Evolutionary conservation across 2,888 invertebrate genomes (phyloP).

Genomic region (Ophion ellenae): DNA sequence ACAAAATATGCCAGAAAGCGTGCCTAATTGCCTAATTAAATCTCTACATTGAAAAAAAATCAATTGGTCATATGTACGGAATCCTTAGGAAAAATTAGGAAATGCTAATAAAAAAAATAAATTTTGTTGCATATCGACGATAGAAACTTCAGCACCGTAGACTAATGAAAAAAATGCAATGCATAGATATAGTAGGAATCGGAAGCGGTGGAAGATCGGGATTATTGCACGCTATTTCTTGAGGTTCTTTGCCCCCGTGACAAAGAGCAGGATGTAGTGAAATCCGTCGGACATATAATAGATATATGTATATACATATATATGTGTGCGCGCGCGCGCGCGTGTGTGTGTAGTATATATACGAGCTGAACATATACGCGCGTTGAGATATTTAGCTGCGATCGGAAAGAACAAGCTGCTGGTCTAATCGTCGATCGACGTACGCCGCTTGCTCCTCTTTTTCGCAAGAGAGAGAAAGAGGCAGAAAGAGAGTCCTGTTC

Average conservation of each 20-base stretch:
- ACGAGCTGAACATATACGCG: slow-evolving; percentile 31
- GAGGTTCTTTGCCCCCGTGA: slow-evolving; percentile 57
- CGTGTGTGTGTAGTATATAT: background rate
- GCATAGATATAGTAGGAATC: slow-evolving; percentile 17
- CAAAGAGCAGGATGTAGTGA: slow-evolving; percentile 62
- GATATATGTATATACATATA: slow-evolving; percentile 38
- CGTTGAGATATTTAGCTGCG: slow-evolving; percentile 77
- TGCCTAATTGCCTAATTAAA: background rate
- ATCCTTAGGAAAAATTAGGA: no score
- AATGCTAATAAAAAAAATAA: no score
- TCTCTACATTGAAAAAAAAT: no score
- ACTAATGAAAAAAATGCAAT: background rate
- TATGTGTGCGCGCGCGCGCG: no score
- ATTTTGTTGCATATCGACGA: no score
- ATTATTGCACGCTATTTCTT: slow-evolving; percentile 42
- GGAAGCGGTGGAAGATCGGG: slow-evolving; percentile 33
- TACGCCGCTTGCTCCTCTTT: slow-evolving; percentile 65
- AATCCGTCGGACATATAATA: slow-evolving; percentile 59
- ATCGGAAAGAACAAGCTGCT: slow-evolving; percentile 78
- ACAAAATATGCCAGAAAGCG: background rate
- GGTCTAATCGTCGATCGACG: slow-evolving; percentile 78
- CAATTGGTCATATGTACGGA: no score
- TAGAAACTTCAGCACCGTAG: no score
- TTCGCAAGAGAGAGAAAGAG: slow-evolving; percentile 34
- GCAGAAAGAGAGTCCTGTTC: slow-evolving; percentile 50